Percentiles rank a stretch among this genome's conserved stretches.
phyloP scores from a whole-genome alignment of 2,797 vertebrate species.

The Gephyroberyx darwinii region DNA sequence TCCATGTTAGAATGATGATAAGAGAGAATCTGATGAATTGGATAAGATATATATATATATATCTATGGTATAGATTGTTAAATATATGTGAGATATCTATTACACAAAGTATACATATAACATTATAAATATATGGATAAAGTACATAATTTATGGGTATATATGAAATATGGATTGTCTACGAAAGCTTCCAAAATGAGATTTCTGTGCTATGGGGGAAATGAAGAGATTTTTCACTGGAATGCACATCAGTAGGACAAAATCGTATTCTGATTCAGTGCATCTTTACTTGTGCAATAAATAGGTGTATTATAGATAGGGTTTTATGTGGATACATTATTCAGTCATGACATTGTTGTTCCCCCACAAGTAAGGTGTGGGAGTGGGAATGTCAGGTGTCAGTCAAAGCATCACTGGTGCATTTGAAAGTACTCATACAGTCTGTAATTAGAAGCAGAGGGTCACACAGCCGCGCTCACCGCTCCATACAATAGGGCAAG shows the following conservation, averaged over 20 bases:
- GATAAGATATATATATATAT: constrained; percentile 60
- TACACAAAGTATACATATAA: constrained; percentile 60
- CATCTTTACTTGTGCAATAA: constrained; percentile 99
- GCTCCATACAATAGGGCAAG: constrained; percentile 73
- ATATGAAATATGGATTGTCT: constrained; percentile 62
- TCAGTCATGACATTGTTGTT: constrained; percentile 62
- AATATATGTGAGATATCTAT: constrained; percentile 72
- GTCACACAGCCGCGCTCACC: constrained; percentile 59
- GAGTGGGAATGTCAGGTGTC: constrained; percentile 55
- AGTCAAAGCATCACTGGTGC: constrained; percentile 57
- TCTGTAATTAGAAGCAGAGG: constrained; percentile 55
- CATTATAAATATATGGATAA: constrained; percentile 66
- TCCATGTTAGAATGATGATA: constrained; percentile 81
- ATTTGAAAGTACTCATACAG: constrained; percentile 47
- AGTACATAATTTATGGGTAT: constrained; percentile 63
- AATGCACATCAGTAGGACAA: constrained; percentile 98
- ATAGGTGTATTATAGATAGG: constrained; percentile 82
- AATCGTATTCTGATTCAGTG: constrained; percentile 90
- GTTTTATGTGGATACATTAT: constrained; percentile 70
- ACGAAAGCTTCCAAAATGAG: constrained; percentile 75
- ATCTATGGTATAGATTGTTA: constrained; percentile 65
- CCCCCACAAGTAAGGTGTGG: constrained; percentile 40
- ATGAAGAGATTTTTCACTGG: constrained; percentile 86
- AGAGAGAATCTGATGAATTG: constrained; percentile 73
- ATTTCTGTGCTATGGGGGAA: constrained; percentile 84